Percentiles rank a stretch among this genome's conserved stretches.
Conservation (phyloP, 2,797 vertebrate species). For the Micromesistius poutassou region DNA sequence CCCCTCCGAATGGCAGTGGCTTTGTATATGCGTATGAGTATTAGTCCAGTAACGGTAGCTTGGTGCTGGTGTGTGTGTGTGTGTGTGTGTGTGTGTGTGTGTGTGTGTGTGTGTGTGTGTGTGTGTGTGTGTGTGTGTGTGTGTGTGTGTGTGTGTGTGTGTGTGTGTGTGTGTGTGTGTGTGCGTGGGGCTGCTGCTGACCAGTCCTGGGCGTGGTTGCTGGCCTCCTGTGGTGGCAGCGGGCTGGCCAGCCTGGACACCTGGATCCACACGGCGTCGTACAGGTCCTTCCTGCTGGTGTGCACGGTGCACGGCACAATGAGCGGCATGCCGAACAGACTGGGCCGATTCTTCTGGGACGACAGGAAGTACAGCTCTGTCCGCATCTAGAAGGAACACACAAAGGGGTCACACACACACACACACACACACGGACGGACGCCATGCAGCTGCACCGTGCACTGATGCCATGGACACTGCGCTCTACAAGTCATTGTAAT, state of each 20-base stretch:
- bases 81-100: slow-evolving; percentile 2
- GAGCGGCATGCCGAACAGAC: slow-evolving; percentile 95
- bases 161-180: slow-evolving; percentile 6
- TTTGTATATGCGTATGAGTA: not conserved
- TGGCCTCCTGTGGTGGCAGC: slow-evolving; percentile 95
- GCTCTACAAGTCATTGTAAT: not conserved
- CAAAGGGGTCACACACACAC: not conserved
- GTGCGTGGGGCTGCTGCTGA: slow-evolving; percentile 56
- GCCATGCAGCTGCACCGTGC: not conserved
- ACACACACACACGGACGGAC: no score
- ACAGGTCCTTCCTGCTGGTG: slow-evolving; percentile 91
- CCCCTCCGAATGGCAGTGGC: not conserved
- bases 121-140: slow-evolving; percentile 4
- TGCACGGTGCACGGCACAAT: slow-evolving; percentile 97
- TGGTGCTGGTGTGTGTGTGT: not conserved
- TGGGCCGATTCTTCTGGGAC: slow-evolving; percentile 96
- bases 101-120: slow-evolving; percentile 6
- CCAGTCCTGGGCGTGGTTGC: slow-evolving; percentile 99
- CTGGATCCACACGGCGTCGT: slow-evolving; percentile 96
- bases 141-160: slow-evolving; percentile 4
- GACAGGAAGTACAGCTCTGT: slow-evolving; percentile 96
- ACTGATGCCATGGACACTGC: not conserved
- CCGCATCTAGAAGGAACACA: slow-evolving; percentile 79
- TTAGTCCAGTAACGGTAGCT: not conserved
- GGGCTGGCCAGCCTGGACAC: slow-evolving; percentile 97